Base-by-base conservation (phyloP, 2,888 invertebrate species). In the Pogonocherus hispidulus region DNA sequence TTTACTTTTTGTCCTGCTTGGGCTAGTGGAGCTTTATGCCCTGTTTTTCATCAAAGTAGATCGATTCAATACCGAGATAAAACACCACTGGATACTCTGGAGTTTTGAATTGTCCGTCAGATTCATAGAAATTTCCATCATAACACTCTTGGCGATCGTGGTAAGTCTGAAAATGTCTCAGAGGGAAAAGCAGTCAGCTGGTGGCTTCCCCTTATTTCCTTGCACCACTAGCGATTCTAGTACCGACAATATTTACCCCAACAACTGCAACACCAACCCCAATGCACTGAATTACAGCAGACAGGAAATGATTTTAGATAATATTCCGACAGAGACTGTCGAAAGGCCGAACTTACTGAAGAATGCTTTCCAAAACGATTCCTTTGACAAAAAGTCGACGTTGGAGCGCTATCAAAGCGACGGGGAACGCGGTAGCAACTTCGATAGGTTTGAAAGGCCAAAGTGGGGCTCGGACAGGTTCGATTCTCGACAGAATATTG, bases 21-120 rank as follows among this genome's bases (percentile, higher is more conserved):
- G 95, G 1, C 91, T 91, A 11, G 88, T 96, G 22, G 96, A 96
- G 81, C 90, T 96, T 20, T 96, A 95, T 83, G 95, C 94, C 1
- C 88, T 93, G 54, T 90, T 92, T 78, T 90, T 90, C 54, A 90
- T 92, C 47, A 87, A 88, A 79, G 85, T 79, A 8, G 84, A 85
- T 70, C 76, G 82, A 41, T 85, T 85, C 78, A 88, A 88, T 18
- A 88, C 86, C 65, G 89, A 90, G 86, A 88, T 89, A 0, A 91
- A 92, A 78, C 91, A 92, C 78, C 92, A 92, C 70, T 97, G 97
- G 97, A 88, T 96, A 2, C 93, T 96, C 88, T 97, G 96, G 95
- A 93, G 94, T 18, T 96, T 94, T 86, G 95, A 97, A 82, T 92
- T 95, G 80, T 93, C 93, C 0, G 89, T 96, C 59, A 90, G 97